Conservation (phyloP, 2,797 vertebrate genomes). For the Somateria mollissima region DNA sequence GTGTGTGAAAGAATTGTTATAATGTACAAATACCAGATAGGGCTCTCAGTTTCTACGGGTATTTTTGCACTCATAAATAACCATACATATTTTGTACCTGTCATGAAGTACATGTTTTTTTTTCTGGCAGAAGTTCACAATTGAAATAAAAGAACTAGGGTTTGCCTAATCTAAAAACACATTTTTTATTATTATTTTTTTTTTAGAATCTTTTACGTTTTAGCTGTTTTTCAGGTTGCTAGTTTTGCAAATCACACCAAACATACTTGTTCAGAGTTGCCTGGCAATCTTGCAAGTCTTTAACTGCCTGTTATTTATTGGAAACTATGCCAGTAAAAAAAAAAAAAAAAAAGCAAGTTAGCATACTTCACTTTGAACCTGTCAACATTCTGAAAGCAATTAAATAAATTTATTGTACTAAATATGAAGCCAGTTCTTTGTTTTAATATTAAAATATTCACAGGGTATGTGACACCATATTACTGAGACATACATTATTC, state of each 20-base stretch:
- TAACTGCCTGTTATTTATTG: background rate
- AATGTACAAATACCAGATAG: background rate
- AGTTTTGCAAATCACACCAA: background rate
- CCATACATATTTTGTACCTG: background rate
- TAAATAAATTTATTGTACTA: background rate
- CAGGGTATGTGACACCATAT: background rate
- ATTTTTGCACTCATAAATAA: constrained; percentile 12
- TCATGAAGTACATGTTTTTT: background rate
- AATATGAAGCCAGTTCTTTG: background rate
- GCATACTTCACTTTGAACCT: background rate
- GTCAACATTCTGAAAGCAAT: background rate
- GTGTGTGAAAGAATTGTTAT: background rate
- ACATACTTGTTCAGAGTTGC: background rate
- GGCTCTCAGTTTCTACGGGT: background rate
- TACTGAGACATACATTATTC: background rate
- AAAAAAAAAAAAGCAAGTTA: background rate
- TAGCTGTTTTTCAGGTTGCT: background rate
- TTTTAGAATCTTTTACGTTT: background rate
- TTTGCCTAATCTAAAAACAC: background rate
- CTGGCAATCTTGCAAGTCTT: background rate
- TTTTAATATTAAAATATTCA: background rate
- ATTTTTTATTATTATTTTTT: too few species aligned
- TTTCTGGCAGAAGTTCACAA: background rate
- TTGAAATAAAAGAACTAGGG: background rate
- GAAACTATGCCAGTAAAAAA: background rate